Evolutionary conservation across 1,140 invertebrate species (phyloP).

Genomic region (Drosophila neocordata): DNA sequence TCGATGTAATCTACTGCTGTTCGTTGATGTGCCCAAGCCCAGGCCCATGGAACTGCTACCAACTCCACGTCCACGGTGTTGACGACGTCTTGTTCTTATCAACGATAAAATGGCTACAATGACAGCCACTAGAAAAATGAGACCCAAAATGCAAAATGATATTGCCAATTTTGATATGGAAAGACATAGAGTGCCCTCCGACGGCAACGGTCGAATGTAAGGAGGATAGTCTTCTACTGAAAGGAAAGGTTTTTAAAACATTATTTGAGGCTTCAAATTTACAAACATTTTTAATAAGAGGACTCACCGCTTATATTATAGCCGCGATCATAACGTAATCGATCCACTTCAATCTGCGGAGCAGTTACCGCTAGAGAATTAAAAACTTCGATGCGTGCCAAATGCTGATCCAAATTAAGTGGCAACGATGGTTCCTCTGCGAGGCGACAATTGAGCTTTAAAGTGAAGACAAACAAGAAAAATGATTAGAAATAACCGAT

Average conservation of each 20-base stretch:
- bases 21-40: constrained; percentile 33
- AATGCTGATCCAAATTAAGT: constrained; percentile 66
- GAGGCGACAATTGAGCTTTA: constrained; percentile 82
- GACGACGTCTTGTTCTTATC: constrained; percentile 84
- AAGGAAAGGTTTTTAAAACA: neutral
- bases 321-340: constrained; percentile 75
- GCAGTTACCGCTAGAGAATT: constrained; percentile 91
- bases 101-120: constrained; percentile 87
- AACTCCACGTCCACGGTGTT: constrained; percentile 32
- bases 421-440: constrained; percentile 47
- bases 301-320: constrained; percentile 79
- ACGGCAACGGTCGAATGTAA: constrained; percentile 52
- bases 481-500: constrained; percentile 33
- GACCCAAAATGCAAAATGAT: constrained; percentile 87
- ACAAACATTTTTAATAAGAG: neutral
- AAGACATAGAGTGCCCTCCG: constrained; percentile 85
- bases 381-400: constrained; percentile 89
- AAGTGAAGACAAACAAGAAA: constrained; percentile 18
- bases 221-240: constrained; percentile 76
- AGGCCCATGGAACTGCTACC: constrained; percentile 31
- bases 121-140: constrained; percentile 87
- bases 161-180: constrained; percentile 89
- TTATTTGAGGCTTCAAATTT: neutral
- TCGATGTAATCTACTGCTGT: constrained; percentile 5
- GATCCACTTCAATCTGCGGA: constrained; percentile 88